Evolutionary conservation across 2,113 vertebrate species (phyloP).

Genomic region (Tapirus terrestris): DNA sequence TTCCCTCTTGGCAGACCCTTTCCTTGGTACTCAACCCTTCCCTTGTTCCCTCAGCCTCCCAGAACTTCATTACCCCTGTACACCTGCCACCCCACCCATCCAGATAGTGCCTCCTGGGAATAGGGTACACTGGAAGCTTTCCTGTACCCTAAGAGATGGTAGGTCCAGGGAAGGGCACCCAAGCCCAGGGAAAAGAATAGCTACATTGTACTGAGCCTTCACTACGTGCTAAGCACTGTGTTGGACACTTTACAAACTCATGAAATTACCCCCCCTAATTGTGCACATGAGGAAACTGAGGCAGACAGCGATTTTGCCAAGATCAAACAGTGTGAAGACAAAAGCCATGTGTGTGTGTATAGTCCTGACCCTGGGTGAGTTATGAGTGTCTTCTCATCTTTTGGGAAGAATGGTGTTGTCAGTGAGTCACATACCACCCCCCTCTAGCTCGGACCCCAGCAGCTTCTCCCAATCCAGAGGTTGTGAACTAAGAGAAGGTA

Average conservation of each 20-base stretch:
- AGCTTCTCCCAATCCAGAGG: not conserved
- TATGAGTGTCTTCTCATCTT: not conserved
- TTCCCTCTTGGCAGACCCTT: not conserved
- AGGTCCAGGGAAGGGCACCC: not conserved
- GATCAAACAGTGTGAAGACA: not conserved
- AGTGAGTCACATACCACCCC: not conserved
- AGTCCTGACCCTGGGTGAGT: not conserved
- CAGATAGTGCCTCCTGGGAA: not conserved
- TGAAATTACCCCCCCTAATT: not conserved
- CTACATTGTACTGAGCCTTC: not conserved
- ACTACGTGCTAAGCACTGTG: not conserved
- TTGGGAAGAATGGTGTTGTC: not conserved
- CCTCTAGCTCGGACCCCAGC: not conserved
- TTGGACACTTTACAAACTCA: not conserved
- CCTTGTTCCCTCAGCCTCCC: not conserved
- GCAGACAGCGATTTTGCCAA: not conserved
- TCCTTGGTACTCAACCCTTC: not conserved
- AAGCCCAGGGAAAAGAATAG: not conserved
- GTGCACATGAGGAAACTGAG: slow-evolving; percentile 18
- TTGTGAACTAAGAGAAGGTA: not conserved
- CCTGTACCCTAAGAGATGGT: not conserved
- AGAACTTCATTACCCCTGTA: not conserved
- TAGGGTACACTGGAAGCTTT: not conserved
- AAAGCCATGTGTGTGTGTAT: not conserved
- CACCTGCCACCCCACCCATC: not conserved